A percentile compares a stretch with the other conserved stretches of the same genome.
Conservation (phyloP, 2,113 vertebrate genomes). For the Egretta garzetta region DNA sequence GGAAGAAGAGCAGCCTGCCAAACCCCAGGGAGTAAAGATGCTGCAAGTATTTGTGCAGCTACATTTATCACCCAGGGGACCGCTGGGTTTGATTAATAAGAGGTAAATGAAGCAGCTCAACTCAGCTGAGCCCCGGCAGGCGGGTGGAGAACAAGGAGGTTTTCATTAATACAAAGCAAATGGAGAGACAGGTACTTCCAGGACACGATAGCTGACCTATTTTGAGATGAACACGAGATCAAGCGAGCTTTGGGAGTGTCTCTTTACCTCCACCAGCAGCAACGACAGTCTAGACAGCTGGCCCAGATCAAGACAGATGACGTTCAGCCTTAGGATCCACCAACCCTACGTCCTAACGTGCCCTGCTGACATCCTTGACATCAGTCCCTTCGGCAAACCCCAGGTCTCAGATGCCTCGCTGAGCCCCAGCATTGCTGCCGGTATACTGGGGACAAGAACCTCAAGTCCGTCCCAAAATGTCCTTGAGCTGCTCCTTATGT, state of each 20-base stretch:
- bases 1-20: background rate
- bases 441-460: background rate
- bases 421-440: background rate
- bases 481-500: background rate
- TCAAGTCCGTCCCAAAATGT: background rate
- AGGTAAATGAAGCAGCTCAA: background rate
- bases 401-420: fast-evolving
- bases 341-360: background rate
- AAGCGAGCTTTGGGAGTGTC: background rate
- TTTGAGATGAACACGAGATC: background rate
- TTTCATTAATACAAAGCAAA: background rate
- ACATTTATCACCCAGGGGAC: background rate
- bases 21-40: background rate
- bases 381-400: background rate
- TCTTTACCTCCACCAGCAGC: background rate
- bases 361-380: background rate
- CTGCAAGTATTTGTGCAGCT: background rate
- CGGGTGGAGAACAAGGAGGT: background rate
- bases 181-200: background rate
- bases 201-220: background rate
- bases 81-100: background rate
- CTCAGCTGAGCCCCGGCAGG: fast-evolving
- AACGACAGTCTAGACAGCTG: background rate
- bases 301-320: background rate
- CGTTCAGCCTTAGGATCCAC: background rate